A percentile compares a stretch with the other conserved stretches of the same genome.
These are phyloP conservation scores for Mycalesis mineus DNA, from an alignment of 2,888 invertebrate genomes.

Conservation along the genomic window DNA sequence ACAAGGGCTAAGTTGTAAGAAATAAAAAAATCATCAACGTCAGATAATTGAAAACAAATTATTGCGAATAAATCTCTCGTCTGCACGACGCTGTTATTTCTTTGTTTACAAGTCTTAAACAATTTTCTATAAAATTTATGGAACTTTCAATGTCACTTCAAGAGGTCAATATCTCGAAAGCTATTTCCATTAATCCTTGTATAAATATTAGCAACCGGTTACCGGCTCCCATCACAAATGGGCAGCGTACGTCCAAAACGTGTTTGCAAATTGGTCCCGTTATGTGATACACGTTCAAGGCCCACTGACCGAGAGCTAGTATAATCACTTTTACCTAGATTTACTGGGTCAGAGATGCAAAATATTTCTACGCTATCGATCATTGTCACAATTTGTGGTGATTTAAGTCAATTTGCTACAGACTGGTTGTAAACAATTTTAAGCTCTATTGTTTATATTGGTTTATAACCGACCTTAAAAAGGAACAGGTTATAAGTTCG, in stretches of 20 bases:
- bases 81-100: background rate
- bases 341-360: background rate
- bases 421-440: too few species aligned
- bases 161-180: slow-evolving; percentile 3
- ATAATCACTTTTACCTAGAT: slow-evolving; percentile 35
- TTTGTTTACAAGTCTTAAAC: background rate
- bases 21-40: too few species aligned
- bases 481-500: too few species aligned
- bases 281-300: slow-evolving; percentile 17
- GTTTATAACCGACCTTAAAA: too few species aligned
- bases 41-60: too few species aligned
- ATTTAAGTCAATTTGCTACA: too few species aligned
- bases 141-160: slow-evolving; percentile 1
- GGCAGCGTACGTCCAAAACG: slow-evolving; percentile 13
- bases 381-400: background rate
- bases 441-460: too few species aligned
- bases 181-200: slow-evolving; percentile 5
- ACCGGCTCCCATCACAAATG: background rate
- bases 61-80: too few species aligned
- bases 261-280: slow-evolving; percentile 32
- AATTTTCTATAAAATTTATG: background rate
- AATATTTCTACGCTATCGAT: background rate
- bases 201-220: slow-evolving; percentile 5
- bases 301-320: slow-evolving; percentile 31
- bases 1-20: too few species aligned